phyloP scores from a whole-genome alignment of 2,888 invertebrate genomes.

The Amaurobius ferox region DNA sequence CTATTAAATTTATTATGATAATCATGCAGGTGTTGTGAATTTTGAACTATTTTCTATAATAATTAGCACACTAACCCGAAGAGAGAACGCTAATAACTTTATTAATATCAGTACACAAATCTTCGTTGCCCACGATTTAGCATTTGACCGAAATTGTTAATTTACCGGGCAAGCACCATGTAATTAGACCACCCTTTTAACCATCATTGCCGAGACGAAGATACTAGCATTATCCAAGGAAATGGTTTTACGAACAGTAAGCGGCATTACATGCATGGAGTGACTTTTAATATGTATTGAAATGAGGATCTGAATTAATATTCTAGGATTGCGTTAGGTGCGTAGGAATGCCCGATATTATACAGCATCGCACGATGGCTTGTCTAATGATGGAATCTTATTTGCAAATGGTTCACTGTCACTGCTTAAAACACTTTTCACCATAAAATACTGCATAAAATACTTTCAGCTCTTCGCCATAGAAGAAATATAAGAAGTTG shows the following conservation, averaged over 20 bases:
- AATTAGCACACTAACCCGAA: neutral
- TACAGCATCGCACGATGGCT: neutral
- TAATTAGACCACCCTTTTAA: neutral
- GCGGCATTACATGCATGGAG: neutral
- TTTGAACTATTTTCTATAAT: neutral
- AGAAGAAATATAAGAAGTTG: too few relatives aligned
- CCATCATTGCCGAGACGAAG: neutral
- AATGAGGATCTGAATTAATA: neutral
- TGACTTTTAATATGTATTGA: neutral
- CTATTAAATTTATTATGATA: too few relatives aligned
- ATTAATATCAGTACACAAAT: neutral
- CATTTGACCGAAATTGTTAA: neutral
- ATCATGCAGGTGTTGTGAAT: too few relatives aligned
- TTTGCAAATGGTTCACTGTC: too few relatives aligned
- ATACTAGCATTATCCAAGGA: neutral
- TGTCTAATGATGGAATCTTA: too few relatives aligned
- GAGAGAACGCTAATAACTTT: neutral
- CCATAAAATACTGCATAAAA: too few relatives aligned
- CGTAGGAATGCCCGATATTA: neutral
- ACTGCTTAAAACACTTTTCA: too few relatives aligned
- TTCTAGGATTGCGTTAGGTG: neutral
- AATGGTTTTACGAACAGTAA: conserved; percentile 1
- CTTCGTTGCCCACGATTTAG: neutral
- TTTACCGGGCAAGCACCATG: neutral
- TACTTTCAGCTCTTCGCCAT: too few relatives aligned